Evolutionary conservation across 2,797 vertebrate genomes (phyloP).

Genomic region (Glossophaga mutica): DNA sequence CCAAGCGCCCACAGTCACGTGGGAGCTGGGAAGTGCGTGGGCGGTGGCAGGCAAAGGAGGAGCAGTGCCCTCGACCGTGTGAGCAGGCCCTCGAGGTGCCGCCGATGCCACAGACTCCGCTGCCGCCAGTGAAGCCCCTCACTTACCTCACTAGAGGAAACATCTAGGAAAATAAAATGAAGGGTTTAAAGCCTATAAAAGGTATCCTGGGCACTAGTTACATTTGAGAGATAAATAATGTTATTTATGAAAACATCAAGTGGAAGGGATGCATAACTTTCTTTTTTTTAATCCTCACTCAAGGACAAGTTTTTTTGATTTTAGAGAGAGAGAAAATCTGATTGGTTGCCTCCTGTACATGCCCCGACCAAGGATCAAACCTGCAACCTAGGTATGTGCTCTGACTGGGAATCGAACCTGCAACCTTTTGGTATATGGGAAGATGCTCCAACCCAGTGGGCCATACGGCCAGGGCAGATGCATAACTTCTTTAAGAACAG

Average conservation of each 20-base stretch:
- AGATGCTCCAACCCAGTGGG: neutral
- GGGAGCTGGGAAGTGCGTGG: neutral
- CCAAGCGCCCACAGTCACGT: neutral
- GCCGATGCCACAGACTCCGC: rapidly evolving
- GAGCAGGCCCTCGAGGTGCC: neutral
- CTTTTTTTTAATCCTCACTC: neutral
- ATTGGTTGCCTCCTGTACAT: no score
- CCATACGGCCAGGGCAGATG: slow-evolving; percentile 22
- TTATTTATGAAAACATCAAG: slow-evolving; percentile 79
- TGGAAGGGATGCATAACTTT: slow-evolving; percentile 67
- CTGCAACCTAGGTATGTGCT: neutral
- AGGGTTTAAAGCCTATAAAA: slow-evolving; percentile 72
- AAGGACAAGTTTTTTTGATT: neutral
- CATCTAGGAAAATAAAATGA: slow-evolving; percentile 29
- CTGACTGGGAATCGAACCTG: neutral
- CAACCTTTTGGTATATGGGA: neutral
- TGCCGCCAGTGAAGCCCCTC: neutral
- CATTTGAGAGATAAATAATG: slow-evolving; percentile 79
- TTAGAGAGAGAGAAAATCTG: neutral
- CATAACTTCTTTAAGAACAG: slow-evolving; percentile 73
- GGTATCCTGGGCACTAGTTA: slow-evolving; percentile 66
- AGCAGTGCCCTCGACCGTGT: rapidly evolving
- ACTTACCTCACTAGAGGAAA: neutral
- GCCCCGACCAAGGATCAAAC: no score
- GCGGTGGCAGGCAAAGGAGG: neutral